Evolutionary conservation across 2,888 invertebrate species (phyloP).

Genomic region (Caenorhabditis wallacei): DNA sequence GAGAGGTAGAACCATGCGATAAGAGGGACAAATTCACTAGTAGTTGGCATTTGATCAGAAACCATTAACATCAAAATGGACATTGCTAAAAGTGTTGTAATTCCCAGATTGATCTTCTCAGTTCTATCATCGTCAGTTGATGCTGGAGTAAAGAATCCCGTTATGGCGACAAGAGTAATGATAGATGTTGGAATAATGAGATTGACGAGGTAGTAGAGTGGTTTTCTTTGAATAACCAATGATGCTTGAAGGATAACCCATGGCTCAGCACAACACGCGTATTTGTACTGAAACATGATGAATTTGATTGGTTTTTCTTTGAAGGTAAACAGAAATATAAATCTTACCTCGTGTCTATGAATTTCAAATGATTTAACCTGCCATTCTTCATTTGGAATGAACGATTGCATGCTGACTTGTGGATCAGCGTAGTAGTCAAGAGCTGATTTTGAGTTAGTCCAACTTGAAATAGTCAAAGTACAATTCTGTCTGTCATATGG

Average conservation of each 20-base stretch:
- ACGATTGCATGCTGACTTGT: constrained; percentile 72
- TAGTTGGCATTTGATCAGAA: constrained; percentile 85
- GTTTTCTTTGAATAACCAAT: constrained; percentile 79
- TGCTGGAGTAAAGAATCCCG: constrained; percentile 84
- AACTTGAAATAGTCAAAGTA: constrained; percentile 81
- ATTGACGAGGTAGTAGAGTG: constrained; percentile 83
- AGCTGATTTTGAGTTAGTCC: constrained; percentile 82
- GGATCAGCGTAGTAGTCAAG: constrained; percentile 81
- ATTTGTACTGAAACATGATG: constrained; percentile 78
- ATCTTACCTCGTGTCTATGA: constrained; percentile 79
- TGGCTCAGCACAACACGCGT: constrained; percentile 80
- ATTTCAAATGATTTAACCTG: constrained; percentile 81
- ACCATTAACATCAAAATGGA: constrained; percentile 85
- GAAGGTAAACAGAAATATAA: neutral
- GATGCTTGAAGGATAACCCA: constrained; percentile 77
- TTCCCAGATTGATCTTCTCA: constrained; percentile 82
- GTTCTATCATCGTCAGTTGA: constrained; percentile 83
- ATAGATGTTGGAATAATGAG: constrained; percentile 84
- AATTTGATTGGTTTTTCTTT: constrained; percentile 1
- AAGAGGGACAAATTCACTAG: constrained; percentile 81
- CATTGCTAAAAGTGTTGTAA: constrained; percentile 84
- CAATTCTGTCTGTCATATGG: constrained; percentile 83
- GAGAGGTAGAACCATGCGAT: constrained; percentile 82
- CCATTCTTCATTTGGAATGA: constrained; percentile 83
- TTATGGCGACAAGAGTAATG: constrained; percentile 84